Evolutionary conservation across 2,797 vertebrate genomes (phyloP).

Genomic region (Enteromius argenteus): DNA sequence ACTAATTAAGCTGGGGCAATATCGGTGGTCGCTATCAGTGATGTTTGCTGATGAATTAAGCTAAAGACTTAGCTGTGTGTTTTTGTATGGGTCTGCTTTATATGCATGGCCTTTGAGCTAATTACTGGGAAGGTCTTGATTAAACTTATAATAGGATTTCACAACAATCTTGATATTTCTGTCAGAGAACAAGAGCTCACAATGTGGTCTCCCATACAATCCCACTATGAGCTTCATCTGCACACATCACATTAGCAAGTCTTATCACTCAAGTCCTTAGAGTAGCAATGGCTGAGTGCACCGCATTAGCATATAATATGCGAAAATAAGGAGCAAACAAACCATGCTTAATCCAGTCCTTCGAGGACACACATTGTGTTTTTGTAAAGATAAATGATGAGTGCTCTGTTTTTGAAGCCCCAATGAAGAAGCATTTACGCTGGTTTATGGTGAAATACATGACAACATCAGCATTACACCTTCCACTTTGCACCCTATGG

Average conservation of each 20-base stretch:
- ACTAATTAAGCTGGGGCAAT: slow-evolving; percentile 35
- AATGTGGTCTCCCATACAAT: slow-evolving; percentile 66
- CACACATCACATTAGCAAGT: slow-evolving; percentile 55
- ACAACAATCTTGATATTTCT: slow-evolving; percentile 80
- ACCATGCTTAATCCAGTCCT: slow-evolving; percentile 50
- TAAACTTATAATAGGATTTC: slow-evolving; percentile 81
- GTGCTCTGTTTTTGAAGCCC: not conserved
- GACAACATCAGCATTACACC: not conserved
- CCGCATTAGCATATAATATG: slow-evolving; percentile 60
- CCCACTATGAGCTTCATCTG: slow-evolving; percentile 50
- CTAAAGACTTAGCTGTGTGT: slow-evolving; percentile 28
- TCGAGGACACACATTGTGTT: slow-evolving; percentile 24
- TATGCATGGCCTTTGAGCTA: slow-evolving; percentile 74
- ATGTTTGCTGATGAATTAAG: slow-evolving; percentile 6
- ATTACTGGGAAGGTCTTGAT: slow-evolving; percentile 73
- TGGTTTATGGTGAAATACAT: not conserved
- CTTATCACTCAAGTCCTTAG: slow-evolving; percentile 56
- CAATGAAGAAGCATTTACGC: not conserved
- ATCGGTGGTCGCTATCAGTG: not conserved
- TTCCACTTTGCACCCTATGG: slow-evolving; percentile 37
- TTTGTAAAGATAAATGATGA: slow-evolving; percentile 17
- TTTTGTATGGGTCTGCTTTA: slow-evolving; percentile 63
- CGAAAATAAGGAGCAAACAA: slow-evolving; percentile 54
- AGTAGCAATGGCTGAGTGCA: slow-evolving; percentile 49
- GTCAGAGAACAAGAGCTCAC: slow-evolving; percentile 73